Base-by-base conservation (phyloP, 2,113 vertebrate genomes). In the Anoplopoma fimbria region DNA sequence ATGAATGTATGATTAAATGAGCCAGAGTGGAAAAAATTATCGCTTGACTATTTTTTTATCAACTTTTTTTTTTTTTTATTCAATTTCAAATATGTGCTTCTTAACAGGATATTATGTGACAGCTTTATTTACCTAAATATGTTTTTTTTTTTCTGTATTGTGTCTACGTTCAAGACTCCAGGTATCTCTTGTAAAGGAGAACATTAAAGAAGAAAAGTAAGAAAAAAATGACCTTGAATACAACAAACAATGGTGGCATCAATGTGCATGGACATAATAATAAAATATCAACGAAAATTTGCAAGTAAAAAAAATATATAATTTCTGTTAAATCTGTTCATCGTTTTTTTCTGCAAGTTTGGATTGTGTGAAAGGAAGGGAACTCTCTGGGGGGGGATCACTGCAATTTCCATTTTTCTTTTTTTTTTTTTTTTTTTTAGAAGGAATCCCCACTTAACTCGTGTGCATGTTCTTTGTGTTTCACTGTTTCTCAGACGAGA, bases 401-500 rank as follows among this genome's bases (percentile, higher is more conserved):
- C 2, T 36, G 34, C 36, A 27, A 1, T 68, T 34, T 21, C 9
- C 2, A 4, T 9, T 70, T n/a, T n/a, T n/a, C n/a, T n/a, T n/a
- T n/a, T n/a, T n/a, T n/a, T n/a, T n/a, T n/a, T n/a, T 60, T n/a
- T n/a, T n/a, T n/a, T n/a, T 40, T 19, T 40, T 9, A 15, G 12
- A 0, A 53, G 67, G 53, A 69, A 64, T 29, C 47, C 55, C 61
- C 45, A 25, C 45, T 84, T 65, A 3, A 63, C 76, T 64, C 2
- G 36, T 33, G 3, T 79, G 45, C 21, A 12, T 58, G 36, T 6
- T 61, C 9, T 70, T 23, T 38, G 25, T 45, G 10, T 67, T 79
- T 45, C 31, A 5, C 55, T 55, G 14, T 38, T 68, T 69, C 73
- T 84, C 71, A 23, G 55, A 65, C 63, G 49, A 87, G 71, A 65